Evolutionary conservation across 64 coral and sea anemone genomes (phyloP).

Genomic region (Cladopsammia gracilis): DNA sequence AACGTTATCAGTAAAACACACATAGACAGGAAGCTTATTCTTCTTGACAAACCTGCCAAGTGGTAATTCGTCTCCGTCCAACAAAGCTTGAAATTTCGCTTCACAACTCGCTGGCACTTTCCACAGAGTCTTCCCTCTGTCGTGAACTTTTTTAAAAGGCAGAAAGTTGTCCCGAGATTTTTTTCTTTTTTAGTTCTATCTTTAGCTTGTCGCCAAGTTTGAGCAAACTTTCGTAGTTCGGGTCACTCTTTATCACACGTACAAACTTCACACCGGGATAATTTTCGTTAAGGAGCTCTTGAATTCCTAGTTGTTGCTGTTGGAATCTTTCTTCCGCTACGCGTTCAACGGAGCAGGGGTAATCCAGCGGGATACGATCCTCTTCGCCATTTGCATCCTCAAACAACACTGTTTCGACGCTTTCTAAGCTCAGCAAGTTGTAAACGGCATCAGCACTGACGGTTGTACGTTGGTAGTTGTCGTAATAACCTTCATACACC

Average conservation of each 20-base stretch:
- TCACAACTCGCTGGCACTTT: constrained; percentile 32
- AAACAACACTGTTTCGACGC: constrained; percentile 24
- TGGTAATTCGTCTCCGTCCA: constrained; percentile 19
- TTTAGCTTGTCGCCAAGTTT: constrained; percentile 37
- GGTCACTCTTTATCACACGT: constrained; percentile 39
- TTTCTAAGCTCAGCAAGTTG: constrained; percentile 7
- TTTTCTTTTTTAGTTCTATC: constrained; percentile 20
- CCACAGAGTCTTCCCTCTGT: constrained; percentile 4
- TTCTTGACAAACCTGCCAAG: constrained; percentile 48
- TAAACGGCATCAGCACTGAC: neutral
- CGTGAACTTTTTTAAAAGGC: constrained; percentile 6
- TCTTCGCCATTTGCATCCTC: constrained; percentile 19
- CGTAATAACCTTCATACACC: constrained; percentile 2
- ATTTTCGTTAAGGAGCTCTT: neutral
- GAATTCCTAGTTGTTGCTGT: constrained; percentile 10
- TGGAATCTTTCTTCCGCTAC: constrained; percentile 28
- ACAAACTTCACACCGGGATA: constrained; percentile 32
- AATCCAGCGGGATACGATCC: constrained; percentile 3
- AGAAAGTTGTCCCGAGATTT: constrained; percentile 42
- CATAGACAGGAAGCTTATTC: constrained; percentile 31
- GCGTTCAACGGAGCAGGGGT: constrained; percentile 19
- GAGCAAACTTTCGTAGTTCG: constrained; percentile 34
- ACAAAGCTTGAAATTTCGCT: constrained; percentile 29
- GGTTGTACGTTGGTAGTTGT: neutral
- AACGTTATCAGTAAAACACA: constrained; percentile 1